These are phyloP conservation scores for Ailuropoda melanoleuca DNA, from an alignment of 2,113 vertebrate genomes.

Conservation along the genomic window DNA sequence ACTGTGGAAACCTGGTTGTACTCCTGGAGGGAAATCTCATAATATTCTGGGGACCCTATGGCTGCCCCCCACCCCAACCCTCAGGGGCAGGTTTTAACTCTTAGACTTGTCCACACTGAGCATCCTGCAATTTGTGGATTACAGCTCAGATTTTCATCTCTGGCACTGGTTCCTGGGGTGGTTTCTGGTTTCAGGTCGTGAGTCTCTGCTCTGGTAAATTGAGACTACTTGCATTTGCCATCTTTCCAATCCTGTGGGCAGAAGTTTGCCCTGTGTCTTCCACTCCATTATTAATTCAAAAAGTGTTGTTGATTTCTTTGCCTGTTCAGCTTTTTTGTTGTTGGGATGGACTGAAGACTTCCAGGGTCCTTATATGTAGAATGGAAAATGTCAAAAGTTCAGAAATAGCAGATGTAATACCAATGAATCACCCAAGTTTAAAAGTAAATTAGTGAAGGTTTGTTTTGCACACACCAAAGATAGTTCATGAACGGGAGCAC, in stretches of 20 bases:
- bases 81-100: background rate
- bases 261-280: background rate
- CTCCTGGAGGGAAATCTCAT: background rate
- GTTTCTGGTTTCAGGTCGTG: background rate
- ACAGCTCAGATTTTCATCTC: background rate
- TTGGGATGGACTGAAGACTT: background rate
- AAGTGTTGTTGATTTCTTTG: background rate
- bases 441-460: background rate
- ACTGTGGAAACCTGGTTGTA: background rate
- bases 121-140: background rate
- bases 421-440: background rate
- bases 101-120: background rate
- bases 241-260: background rate
- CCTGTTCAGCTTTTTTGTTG: background rate
- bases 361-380: background rate
- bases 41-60: background rate
- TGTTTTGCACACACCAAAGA: background rate
- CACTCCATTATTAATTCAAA: background rate
- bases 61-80: fast-evolving
- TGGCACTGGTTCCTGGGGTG: no score
- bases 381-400: background rate
- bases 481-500: background rate
- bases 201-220: background rate
- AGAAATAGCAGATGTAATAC: background rate
- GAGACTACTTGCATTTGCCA: no score